These are phyloP conservation scores for Salmo trutta DNA, from an alignment of 2,797 vertebrate genomes.

Conservation along the genomic window DNA sequence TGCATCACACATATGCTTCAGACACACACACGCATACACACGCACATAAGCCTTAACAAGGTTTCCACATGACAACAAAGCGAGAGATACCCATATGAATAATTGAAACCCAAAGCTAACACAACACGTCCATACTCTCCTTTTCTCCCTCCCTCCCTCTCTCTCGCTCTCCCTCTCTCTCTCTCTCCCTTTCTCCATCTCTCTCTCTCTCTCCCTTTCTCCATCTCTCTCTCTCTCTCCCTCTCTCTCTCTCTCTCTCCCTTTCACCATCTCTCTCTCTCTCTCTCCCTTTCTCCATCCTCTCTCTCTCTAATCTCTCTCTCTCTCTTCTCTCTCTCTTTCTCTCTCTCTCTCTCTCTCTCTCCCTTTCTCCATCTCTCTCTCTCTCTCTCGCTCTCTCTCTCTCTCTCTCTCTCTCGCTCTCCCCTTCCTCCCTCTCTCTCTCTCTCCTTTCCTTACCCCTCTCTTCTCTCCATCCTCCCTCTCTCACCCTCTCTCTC, in stretches of 20 bases:
- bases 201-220: too few relatives aligned
- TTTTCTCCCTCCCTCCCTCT: not conserved
- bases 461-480: too few relatives aligned
- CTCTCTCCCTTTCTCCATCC: too few relatives aligned
- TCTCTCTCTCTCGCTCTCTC: not conserved
- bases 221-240: too few relatives aligned
- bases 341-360: not conserved
- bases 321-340: too few relatives aligned
- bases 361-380: not conserved
- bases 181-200: fast-evolving
- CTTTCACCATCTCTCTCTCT: too few relatives aligned
- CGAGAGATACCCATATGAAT: not conserved
- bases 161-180: not conserved
- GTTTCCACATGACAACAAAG: not conserved
- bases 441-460: too few relatives aligned
- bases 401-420: too few relatives aligned
- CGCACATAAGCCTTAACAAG: not conserved
- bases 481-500: too few relatives aligned
- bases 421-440: too few relatives aligned
- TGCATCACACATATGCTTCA: not conserved
- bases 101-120: not conserved
- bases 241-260: too few relatives aligned
- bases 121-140: not conserved
- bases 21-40: not conserved
- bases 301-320: too few relatives aligned